Base-by-base conservation (phyloP, 1,140 invertebrate genomes). In the Eueides isabella region DNA sequence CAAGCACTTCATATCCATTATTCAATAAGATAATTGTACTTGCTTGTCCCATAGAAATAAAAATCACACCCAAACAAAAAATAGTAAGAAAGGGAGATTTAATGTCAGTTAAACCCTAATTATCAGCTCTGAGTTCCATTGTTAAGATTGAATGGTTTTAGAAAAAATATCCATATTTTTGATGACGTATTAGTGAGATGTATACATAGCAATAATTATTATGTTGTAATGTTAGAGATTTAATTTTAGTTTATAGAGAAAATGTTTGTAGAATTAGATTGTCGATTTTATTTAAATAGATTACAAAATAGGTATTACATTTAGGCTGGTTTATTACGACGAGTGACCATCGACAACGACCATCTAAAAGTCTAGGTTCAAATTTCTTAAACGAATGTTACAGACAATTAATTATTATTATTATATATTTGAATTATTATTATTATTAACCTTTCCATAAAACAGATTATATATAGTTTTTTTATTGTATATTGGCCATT, bases 121-220 rank as follows among this genome's bases (percentile, higher is more conserved):
- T n/a, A n/a, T 23, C 19, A 26, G 7, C 23, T 26, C 3, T 55
- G 48, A 55, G 48, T 55, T 19, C 23, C 7, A 12, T 26, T 38
- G 31, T 38, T 26, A 12, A 23, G 3, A 1, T 26, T 55, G 19
- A 55, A 55, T 26, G 48, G 23, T 26, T 55, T 11, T 19, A 23
- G n/a, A 11, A 55, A 23, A 19, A 3, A 23, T 23, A 19, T 26
- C 48, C 23, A 55, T 12, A 55, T 0, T 23, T 26, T 55, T 55
- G 48, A 55, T 61, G 75, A 81, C 76, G 71, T 84, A 82, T 79
- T 85, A 88, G 86, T 86, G 86, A 87, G 80, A 88, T 82, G 64
- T 78, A 71, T 70, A 72, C 26, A 77, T 79, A 85, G 85, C 85
- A 86, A 86, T 86, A 86, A 84, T 77, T 80, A 77, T 63, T 38